phyloP scores from a whole-genome alignment of 37 sponge, comb jelly and placozoan species.

The Axinella damicornis region DNA sequence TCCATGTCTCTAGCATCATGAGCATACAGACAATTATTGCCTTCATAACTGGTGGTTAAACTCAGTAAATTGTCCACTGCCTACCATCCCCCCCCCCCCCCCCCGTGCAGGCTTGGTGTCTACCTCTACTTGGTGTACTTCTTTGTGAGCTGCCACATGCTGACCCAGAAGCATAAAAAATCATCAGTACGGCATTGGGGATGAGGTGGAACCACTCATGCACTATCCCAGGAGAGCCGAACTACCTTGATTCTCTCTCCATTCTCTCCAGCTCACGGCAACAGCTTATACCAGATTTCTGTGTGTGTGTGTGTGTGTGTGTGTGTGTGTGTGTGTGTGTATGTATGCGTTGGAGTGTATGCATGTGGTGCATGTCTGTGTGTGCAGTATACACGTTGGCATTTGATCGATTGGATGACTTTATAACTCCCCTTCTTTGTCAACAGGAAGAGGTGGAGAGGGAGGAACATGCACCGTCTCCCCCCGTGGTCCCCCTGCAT shows the following conservation, averaged over 20 bases:
- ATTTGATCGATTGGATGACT: too few species aligned
- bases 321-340: background rate
- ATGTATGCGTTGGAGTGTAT: too few species aligned
- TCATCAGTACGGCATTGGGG: slow-evolving; percentile 37
- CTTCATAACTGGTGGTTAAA: too few species aligned
- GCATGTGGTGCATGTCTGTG: too few species aligned
- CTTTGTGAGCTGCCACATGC: slow-evolving; percentile 70
- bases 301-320: background rate
- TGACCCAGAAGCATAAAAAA: slow-evolving; percentile 67
- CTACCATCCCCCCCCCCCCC: too few species aligned
- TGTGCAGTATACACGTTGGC: too few species aligned
- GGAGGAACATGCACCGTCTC: background rate
- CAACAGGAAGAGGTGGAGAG: background rate
- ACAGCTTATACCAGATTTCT: background rate
- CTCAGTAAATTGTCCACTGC: too few species aligned
- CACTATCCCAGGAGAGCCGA: slow-evolving; percentile 40
- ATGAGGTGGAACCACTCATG: slow-evolving; percentile 69
- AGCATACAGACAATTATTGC: too few species aligned
- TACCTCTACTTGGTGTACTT: slow-evolving; percentile 66
- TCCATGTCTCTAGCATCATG: too few species aligned
- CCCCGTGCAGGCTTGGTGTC: slow-evolving; percentile 37
- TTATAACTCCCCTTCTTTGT: too few species aligned
- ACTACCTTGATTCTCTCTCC: slow-evolving; percentile 42
- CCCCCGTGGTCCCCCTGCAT: slow-evolving; percentile 18
- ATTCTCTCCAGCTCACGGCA: slow-evolving; percentile 20